A percentile compares a stretch with the other conserved stretches of the same genome.
These are phyloP conservation scores for Alentia gelatinosa DNA, from an alignment of 2,888 invertebrate genomes.

Conservation along the genomic window DNA sequence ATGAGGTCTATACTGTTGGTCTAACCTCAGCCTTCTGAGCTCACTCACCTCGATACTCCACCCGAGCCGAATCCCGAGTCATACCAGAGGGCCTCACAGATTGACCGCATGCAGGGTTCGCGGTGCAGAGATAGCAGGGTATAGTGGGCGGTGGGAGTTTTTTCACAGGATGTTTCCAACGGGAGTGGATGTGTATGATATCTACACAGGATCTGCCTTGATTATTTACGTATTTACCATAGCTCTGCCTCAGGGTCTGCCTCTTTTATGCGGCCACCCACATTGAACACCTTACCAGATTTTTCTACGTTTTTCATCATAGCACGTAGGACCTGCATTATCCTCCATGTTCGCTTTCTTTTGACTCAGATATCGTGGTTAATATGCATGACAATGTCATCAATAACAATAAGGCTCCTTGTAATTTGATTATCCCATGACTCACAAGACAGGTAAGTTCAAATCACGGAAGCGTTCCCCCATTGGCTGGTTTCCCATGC, in stretches of 20 bases:
- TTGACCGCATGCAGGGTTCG: too few species aligned
- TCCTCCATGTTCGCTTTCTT: neutral
- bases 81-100: too few species aligned
- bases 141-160: neutral
- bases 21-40: too few species aligned
- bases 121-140: too few species aligned
- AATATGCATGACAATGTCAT: conserved; percentile 27
- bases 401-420: conserved; percentile 3
- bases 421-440: conserved; percentile 15
- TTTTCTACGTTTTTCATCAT: neutral
- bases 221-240: conserved; percentile 1
- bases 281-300: neutral
- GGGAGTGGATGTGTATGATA: neutral
- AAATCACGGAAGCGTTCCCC: neutral
- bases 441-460: neutral
- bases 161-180: too few species aligned
- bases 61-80: too few species aligned
- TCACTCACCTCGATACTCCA: too few species aligned
- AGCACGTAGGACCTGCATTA: neutral
- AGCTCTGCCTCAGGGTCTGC: neutral
- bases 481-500: neutral
- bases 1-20: too few species aligned
- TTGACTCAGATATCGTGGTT: neutral
- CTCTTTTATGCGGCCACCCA: neutral
- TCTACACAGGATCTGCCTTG: neutral